A percentile compares a stretch with the other conserved stretches of the same genome.
These are phyloP conservation scores for Lymantria dispar DNA, from an alignment of 2,888 invertebrate species.

Conservation along the genomic window DNA sequence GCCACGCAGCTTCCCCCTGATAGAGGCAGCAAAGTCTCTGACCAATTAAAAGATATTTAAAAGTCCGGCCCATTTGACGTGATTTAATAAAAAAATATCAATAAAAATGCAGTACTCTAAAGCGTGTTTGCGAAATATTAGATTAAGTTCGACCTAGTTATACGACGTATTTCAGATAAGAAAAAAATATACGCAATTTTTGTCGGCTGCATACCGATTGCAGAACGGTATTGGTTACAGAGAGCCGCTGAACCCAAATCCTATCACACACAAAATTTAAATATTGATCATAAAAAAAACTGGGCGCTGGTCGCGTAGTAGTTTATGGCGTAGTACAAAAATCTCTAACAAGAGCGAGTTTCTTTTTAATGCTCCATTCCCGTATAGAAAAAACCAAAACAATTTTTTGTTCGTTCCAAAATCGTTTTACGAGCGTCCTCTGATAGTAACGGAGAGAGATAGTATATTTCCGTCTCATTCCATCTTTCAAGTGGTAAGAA, in stretches of 20 bases:
- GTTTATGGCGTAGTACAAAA: conserved; percentile 69
- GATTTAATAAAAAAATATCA: conserved; percentile 13
- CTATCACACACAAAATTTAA: conserved; percentile 56
- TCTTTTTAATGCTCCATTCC: conserved; percentile 52
- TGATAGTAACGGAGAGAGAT: conserved; percentile 69
- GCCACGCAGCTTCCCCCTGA: conserved; percentile 75
- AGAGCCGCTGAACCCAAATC: conserved; percentile 52
- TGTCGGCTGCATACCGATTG: conserved; percentile 24
- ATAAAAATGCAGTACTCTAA: conserved; percentile 7
- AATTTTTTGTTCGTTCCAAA: conserved; percentile 70
- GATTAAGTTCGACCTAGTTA: conserved; percentile 65
- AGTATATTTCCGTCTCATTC: conserved; percentile 37
- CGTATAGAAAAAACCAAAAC: conserved; percentile 74
- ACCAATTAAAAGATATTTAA: conserved; percentile 71
- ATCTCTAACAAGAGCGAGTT: conserved; percentile 62
- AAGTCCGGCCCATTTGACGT: conserved; percentile 24
- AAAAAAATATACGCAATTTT: conserved; percentile 57
- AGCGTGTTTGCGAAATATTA: conserved; percentile 48
- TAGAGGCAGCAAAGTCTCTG: conserved; percentile 70
- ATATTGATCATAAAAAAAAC: conserved; percentile 52
- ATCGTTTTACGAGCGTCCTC: conserved; percentile 76
- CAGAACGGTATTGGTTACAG: conserved; percentile 23
- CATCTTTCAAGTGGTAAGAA: conserved; percentile 49
- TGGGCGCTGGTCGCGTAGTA: conserved; percentile 49
- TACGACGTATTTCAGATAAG: conserved; percentile 51